Evolutionary conservation across 2,797 vertebrate species (phyloP).

Genomic region (Euphonia xanthogaster): DNA sequence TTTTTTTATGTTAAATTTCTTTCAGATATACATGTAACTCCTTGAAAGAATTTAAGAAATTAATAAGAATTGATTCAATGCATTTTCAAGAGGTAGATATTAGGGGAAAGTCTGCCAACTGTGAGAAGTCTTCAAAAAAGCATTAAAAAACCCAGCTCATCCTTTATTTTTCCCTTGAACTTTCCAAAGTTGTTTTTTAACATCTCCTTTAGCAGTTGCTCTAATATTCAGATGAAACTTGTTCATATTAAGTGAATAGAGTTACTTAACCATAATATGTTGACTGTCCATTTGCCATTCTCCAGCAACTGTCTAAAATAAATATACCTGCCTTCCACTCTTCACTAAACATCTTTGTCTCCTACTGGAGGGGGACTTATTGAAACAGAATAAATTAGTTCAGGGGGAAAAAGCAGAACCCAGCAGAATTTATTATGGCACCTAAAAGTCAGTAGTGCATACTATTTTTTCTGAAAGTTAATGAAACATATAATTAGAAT

Average conservation of each 20-base stretch:
- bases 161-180: not conserved
- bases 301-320: not conserved
- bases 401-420: not conserved
- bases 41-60: not conserved
- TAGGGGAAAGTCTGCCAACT: not conserved
- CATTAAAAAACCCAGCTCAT: not conserved
- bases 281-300: not conserved
- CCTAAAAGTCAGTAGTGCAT: not conserved
- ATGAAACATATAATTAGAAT: constrained; percentile 46
- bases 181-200: not conserved
- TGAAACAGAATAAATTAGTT: constrained; percentile 11
- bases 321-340: not conserved
- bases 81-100: not conserved
- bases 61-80: not conserved
- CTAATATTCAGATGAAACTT: not conserved
- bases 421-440: not conserved
- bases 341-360: not conserved
- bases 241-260: not conserved
- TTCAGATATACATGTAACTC: not conserved
- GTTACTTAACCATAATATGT: not conserved
- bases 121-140: not conserved
- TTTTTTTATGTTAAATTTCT: not conserved
- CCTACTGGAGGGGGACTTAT: not conserved
- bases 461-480: constrained; percentile 37
- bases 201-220: not conserved